Percentiles rank a stretch among this genome's conserved stretches.
Evolutionary conservation across 2,113 vertebrate species (phyloP).

Genomic region (Melanerpes formicivorus): DNA sequence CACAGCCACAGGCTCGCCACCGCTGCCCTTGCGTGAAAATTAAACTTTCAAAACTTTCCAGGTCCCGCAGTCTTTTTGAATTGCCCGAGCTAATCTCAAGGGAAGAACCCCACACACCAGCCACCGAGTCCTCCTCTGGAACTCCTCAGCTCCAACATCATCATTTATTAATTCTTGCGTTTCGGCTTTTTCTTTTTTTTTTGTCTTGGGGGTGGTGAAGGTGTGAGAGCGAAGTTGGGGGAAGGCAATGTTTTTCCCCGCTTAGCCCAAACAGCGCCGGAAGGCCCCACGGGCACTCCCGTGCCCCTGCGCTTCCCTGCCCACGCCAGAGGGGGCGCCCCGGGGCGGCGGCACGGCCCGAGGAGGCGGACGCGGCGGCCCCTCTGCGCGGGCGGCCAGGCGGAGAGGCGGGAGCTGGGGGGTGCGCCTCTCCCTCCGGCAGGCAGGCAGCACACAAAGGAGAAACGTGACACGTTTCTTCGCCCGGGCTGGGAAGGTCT

Average conservation of each 20-base stretch:
- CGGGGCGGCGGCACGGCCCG: neutral
- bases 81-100: neutral
- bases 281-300: neutral
- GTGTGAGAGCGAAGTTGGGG: neutral
- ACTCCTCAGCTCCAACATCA: neutral
- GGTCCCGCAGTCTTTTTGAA: neutral
- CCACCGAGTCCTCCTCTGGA: constrained; percentile 2
- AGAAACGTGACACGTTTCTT: neutral
- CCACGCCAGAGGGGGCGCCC: constrained; percentile 19
- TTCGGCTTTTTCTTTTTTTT: neutral
- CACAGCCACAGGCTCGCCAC: neutral
- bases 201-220: neutral
- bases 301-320: neutral
- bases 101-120: neutral
- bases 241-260: neutral
- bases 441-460: neutral
- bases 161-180: constrained; percentile 28
- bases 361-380: neutral
- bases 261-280: neutral
- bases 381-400: neutral
- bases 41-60: constrained; percentile 55
- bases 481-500: neutral
- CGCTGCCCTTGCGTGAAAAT: neutral
- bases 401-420: neutral
- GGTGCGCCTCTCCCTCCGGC: neutral